Conservation (phyloP, 2,113 vertebrate genomes). For the Conger conger region DNA sequence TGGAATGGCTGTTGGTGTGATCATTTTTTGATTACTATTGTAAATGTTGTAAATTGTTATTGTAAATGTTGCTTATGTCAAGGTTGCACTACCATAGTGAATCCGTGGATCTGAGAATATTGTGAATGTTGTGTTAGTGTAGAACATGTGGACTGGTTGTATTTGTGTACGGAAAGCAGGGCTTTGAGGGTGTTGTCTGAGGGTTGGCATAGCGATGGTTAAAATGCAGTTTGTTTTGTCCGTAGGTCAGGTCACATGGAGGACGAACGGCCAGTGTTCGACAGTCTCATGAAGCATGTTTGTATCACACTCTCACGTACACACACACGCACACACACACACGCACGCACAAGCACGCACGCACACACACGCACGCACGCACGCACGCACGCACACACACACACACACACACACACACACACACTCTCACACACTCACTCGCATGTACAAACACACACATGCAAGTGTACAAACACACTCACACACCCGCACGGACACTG, state of each 20-base stretch:
- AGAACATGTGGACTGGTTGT: no score
- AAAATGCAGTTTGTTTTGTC: not conserved
- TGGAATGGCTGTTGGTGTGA: no score
- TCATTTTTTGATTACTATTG: no score
- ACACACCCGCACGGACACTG: conserved; percentile 8
- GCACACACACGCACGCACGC: not conserved
- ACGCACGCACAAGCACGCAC: not conserved
- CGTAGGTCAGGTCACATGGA: not conserved
- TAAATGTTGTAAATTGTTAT: no score
- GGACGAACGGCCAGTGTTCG: not conserved
- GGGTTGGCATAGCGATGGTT: not conserved
- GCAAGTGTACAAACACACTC: not conserved
- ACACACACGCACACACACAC: not conserved
- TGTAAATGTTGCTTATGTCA: no score
- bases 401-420: not conserved
- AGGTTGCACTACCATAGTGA: no score
- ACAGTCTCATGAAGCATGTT: conserved; percentile 54
- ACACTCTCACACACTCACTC: conserved; percentile 5
- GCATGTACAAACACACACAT: not conserved
- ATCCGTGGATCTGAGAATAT: no score
- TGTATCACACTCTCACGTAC: conserved; percentile 30
- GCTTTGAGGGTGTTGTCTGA: not conserved
- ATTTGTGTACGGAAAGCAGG: no score
- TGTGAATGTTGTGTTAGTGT: no score
- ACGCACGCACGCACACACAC: not conserved